Percentiles rank a stretch among this genome's conserved stretches.
Conservation (phyloP, 2,797 vertebrate species). For the Tiaroga cobitis region DNA sequence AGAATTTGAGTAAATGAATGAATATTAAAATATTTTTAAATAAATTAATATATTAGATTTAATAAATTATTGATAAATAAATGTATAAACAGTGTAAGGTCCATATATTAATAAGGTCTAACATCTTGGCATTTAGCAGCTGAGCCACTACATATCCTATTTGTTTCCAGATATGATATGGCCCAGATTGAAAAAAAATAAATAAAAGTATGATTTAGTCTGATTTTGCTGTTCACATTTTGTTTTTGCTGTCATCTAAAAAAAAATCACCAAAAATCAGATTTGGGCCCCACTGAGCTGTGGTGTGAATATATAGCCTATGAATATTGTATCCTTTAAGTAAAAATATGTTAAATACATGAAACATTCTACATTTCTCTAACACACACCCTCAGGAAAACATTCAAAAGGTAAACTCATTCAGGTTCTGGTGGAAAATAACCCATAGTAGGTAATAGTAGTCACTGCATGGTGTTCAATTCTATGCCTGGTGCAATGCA, state of each 20-base stretch:
- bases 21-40: too few species aligned
- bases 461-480: constrained; percentile 19
- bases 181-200: background rate
- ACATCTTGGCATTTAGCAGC: background rate
- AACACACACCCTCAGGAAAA: background rate
- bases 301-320: background rate
- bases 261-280: background rate
- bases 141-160: background rate
- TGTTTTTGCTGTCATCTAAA: background rate
- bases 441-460: background rate
- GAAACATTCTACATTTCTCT: background rate
- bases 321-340: background rate
- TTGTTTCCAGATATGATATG: background rate
- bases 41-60: too few species aligned
- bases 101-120: background rate
- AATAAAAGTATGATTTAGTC: background rate
- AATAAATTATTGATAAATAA: too few species aligned
- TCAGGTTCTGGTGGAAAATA: constrained; percentile 13
- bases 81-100: background rate
- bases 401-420: background rate
- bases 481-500: background rate
- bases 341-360: background rate
- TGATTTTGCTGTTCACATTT: background rate
- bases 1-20: too few species aligned
- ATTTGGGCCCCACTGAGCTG: background rate